These are phyloP conservation scores for Brachionichthys hirsutus DNA, from an alignment of 2,113 vertebrate genomes.

Conservation along the genomic window DNA sequence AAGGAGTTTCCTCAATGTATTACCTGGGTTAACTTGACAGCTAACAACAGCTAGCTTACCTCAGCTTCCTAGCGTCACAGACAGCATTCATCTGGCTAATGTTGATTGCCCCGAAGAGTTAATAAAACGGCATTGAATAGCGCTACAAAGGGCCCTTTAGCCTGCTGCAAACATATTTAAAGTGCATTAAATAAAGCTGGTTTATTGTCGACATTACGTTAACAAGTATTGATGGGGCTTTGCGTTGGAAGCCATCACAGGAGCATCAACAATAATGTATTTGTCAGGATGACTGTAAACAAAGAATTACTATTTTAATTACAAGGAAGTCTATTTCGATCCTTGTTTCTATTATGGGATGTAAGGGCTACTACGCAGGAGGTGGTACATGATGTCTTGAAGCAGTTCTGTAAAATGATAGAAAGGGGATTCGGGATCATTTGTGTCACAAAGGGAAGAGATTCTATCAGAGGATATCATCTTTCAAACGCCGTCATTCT, in stretches of 20 bases:
- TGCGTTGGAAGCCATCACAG: constrained; percentile 39
- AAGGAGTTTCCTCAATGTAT: no score
- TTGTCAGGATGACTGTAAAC: not conserved
- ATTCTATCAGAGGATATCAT: not conserved
- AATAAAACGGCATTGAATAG: constrained; percentile 2
- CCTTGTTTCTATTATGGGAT: no score
- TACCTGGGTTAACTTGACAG: not conserved
- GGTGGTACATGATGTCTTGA: no score
- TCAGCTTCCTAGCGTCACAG: constrained; percentile 4
- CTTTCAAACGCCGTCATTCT: not conserved
- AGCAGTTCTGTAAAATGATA: no score
- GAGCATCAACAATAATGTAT: constrained; percentile 30
- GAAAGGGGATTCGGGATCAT: no score
- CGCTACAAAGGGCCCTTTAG: not conserved
- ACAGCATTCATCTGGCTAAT: not conserved
- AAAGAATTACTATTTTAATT: not conserved
- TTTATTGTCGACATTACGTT: not conserved
- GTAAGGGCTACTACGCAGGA: no score
- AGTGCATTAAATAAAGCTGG: not conserved
- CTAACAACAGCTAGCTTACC: constrained; percentile 14
- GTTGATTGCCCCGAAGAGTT: constrained; percentile 3
- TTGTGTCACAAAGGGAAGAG: no score
- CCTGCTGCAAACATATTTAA: constrained; percentile 1
- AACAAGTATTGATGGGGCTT: not conserved
- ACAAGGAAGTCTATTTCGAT: not conserved